These are phyloP conservation scores for Diplogasteroides magnus DNA, from an alignment of 1,140 invertebrate species.

Conservation along the genomic window DNA sequence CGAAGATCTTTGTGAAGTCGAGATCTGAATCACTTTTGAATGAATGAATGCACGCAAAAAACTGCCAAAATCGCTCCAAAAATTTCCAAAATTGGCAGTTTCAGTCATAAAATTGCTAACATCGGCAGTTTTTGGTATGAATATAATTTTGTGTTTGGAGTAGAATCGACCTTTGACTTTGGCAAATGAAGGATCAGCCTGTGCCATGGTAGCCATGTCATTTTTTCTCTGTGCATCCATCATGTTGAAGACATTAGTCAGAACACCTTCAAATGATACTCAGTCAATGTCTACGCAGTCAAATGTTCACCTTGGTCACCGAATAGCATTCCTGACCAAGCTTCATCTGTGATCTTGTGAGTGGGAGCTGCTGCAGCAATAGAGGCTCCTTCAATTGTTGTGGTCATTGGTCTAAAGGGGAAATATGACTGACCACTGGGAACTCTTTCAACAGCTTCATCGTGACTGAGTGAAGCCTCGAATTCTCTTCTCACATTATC, in stretches of 20 bases:
- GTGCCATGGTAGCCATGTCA: not conserved
- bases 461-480: not conserved
- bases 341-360: not conserved
- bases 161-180: not conserved
- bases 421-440: not conserved
- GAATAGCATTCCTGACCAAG: not conserved
- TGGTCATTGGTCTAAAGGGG: not conserved
- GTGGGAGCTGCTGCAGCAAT: not conserved
- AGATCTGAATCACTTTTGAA: no score
- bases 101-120: no score
- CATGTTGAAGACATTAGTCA: not conserved
- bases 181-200: not conserved
- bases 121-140: no score
- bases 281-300: not conserved
- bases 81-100: no score
- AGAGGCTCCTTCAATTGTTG: not conserved
- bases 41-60: no score
- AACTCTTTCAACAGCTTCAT: not conserved
- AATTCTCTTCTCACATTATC: no score
- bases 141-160: no score
- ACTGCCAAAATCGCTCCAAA: no score
- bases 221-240: not conserved
- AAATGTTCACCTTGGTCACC: not conserved
- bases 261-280: not conserved
- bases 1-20: conserved; percentile 49